These are phyloP conservation scores for Drosophila lutescens DNA, from an alignment of 2,888 invertebrate species.

Conservation along the genomic window DNA sequence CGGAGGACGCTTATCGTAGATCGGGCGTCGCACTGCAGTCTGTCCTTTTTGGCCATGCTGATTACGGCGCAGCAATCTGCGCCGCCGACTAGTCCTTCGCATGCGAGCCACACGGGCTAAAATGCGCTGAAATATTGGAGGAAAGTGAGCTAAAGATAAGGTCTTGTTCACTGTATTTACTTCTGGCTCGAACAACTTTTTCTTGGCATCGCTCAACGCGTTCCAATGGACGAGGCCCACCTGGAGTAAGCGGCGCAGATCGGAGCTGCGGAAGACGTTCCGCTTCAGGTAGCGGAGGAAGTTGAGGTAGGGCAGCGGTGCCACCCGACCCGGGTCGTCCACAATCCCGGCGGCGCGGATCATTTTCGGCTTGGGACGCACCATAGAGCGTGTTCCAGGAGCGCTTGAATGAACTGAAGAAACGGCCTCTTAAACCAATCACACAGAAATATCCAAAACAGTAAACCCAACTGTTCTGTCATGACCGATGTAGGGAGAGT, in stretches of 20 bases:
- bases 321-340: constrained; percentile 42
- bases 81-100: neutral
- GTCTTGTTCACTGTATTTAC: constrained; percentile 19
- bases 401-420: neutral
- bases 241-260: constrained; percentile 37
- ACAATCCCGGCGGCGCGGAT: constrained; percentile 22
- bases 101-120: constrained; percentile 30
- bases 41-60: neutral
- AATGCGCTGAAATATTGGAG: constrained; percentile 31
- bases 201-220: constrained; percentile 31
- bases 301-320: constrained; percentile 52
- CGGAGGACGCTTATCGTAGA: constrained; percentile 28
- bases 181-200: constrained; percentile 36
- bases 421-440: constrained; percentile 4
- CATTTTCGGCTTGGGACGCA: neutral
- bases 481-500: constrained; percentile 1
- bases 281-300: constrained; percentile 56
- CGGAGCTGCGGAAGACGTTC: constrained; percentile 16
- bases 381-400: constrained; percentile 1
- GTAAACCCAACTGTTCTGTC: neutral
- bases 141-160: neutral
- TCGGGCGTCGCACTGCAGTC: constrained; percentile 17
- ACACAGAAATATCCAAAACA: constrained; percentile 2
- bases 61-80: constrained; percentile 13
- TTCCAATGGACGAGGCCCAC: constrained; percentile 47